Evolutionary conservation across 2,888 invertebrate genomes (phyloP), one percentile per base, ranked within the genome.

Genomic region (Zhengitettix transpicula): DNA sequence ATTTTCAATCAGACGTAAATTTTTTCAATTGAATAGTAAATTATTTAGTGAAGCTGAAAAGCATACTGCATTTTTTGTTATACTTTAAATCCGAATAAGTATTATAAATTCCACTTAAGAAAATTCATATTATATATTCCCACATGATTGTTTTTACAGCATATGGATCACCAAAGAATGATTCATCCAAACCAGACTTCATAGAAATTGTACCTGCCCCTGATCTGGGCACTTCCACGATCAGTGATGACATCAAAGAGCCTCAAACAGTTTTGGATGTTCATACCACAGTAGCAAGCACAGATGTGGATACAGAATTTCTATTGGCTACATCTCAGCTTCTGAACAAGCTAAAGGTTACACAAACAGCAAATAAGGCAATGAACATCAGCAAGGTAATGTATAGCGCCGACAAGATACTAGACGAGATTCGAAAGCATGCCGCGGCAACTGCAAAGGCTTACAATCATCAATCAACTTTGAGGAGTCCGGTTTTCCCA

Each of bases 131-230:
- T 47, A 47, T 14, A 47, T 47, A 47, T 47, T 14, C 8, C n/a
- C 8, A 8, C 28, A 47, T 47, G 2, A 42, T 42, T 10, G 44
- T 8, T 14, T 47, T 47, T 47, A 47, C 47, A 47, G 12, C 47
- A 47, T 12, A 47, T 47, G 47, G n/a, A 8, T 47, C 47, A 47
- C 14, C 47, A 47, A 47, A 47, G n/a, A 47, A 47, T 5, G 47
- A 47, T 47, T 12, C n/a, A 42, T 58, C 58, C 17, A 15, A 15
- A 2, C 57, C 44, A 40, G 54, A 57, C 28, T 58, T 60, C 54
- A 59, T 63, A n/a, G 59, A 61, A 52, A 63, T 60, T 40, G 57
- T 63, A n/a, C 53, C 57, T 52, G 61, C 61, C 7, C 63, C 63
- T 12, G 44, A 59, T 40, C 40, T 59, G 40, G 52, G 57, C 10